Evolutionary conservation across 2,113 vertebrate species (phyloP).

Genomic region (Perca flavescens): DNA sequence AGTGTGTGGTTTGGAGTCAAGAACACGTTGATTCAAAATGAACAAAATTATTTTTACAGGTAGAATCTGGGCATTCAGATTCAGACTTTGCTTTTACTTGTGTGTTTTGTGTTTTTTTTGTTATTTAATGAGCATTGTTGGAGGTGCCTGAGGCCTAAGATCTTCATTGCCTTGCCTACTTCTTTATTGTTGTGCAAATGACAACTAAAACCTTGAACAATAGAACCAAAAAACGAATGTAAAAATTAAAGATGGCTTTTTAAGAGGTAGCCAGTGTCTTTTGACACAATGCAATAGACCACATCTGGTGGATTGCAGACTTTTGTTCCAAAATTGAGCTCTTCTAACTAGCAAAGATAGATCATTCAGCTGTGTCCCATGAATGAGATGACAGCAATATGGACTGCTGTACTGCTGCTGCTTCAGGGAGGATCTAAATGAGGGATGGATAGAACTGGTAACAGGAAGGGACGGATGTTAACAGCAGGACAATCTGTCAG

Average conservation of each 20-base stretch:
- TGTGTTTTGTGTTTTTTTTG: too few species aligned
- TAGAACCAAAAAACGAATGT: background rate
- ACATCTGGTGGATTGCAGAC: background rate
- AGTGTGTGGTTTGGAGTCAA: slow-evolving; percentile 4
- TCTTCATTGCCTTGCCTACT: too few species aligned
- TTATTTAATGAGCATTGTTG: too few species aligned
- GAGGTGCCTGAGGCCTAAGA: too few species aligned
- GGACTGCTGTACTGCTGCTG: slow-evolving; percentile 27
- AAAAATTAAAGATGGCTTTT: background rate
- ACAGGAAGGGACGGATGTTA: slow-evolving; percentile 49
- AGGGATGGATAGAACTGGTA: slow-evolving; percentile 58
- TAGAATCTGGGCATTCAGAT: background rate
- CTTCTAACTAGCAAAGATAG: slow-evolving; percentile 15
- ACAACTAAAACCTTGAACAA: background rate
- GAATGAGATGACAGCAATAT: slow-evolving; percentile 34
- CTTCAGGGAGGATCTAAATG: slow-evolving; percentile 50
- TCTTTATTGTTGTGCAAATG: too few species aligned
- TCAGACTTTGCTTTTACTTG: too few species aligned
- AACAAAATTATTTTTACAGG: background rate
- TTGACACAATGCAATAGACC: background rate
- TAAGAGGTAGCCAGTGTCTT: background rate
- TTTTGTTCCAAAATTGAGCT: slow-evolving; percentile 18
- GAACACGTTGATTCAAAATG: slow-evolving; percentile 12
- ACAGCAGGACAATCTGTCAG: slow-evolving; percentile 69
- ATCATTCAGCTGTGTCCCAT: slow-evolving; percentile 30